phyloP scores from a whole-genome alignment of 2,888 invertebrate genomes.

The Lepidochitona cinerea region DNA sequence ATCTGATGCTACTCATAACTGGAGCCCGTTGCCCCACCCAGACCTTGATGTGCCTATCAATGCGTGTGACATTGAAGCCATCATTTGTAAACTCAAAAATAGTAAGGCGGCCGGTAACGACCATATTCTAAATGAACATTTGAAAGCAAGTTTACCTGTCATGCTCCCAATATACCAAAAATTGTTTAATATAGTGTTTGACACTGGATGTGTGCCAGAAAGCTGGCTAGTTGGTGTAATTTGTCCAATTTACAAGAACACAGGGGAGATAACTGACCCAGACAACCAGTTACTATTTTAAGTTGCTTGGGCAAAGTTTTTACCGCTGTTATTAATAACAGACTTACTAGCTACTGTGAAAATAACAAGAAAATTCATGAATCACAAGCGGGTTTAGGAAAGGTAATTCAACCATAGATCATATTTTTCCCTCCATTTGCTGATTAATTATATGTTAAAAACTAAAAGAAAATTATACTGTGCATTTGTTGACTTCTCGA shows the following conservation, averaged over 20 bases:
- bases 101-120: background rate
- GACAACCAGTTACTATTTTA: background rate
- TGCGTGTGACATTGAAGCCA: background rate
- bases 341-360: background rate
- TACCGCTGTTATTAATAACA: background rate
- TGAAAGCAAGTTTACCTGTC: background rate
- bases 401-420: background rate
- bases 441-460: too few relatives aligned
- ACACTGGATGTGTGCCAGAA: background rate
- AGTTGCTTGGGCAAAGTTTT: background rate
- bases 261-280: background rate
- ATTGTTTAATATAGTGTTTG: background rate
- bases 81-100: background rate
- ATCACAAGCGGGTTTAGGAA: background rate
- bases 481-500: background rate
- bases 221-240: background rate
- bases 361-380: background rate
- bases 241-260: conserved; percentile 2
- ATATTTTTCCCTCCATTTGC: background rate
- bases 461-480: background rate
- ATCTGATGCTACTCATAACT: too few relatives aligned
- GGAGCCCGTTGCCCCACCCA: too few relatives aligned
- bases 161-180: background rate
- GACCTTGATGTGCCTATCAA: background rate
- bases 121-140: background rate